Percentiles rank a stretch among this genome's conserved stretches.
Evolutionary conservation across 2,888 invertebrate species (phyloP).

Genomic region (Hermaeophaga mercurialis): DNA sequence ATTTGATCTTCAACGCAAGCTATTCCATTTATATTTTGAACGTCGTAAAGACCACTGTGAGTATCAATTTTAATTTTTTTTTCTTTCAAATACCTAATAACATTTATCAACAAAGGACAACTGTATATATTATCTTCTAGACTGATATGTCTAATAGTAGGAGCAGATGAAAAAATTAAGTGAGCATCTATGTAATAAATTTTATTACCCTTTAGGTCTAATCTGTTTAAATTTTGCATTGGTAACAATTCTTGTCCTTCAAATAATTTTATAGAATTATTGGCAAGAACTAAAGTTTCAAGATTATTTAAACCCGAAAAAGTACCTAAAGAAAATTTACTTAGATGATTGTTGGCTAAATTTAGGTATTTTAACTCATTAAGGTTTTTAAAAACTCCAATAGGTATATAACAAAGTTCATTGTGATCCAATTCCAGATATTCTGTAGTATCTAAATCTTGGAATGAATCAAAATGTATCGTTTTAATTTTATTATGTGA

Average conservation of each 20-base stretch:
- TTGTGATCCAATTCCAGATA: slow-evolving; percentile 49
- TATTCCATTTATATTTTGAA: slow-evolving; percentile 52
- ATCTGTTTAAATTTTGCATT: slow-evolving; percentile 41
- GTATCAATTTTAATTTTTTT: slow-evolving; percentile 44
- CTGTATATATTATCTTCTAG: slow-evolving; percentile 52
- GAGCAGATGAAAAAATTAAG: slow-evolving; percentile 44
- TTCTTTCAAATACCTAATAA: slow-evolving; percentile 47
- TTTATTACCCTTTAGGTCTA: slow-evolving; percentile 51
- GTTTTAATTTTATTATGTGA: slow-evolving; percentile 48
- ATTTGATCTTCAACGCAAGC: slow-evolving; percentile 47
- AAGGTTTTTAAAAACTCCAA: slow-evolving; percentile 48
- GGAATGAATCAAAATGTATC: slow-evolving; percentile 45
- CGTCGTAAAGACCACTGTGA: slow-evolving; percentile 43
- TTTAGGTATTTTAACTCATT: slow-evolving; percentile 45
- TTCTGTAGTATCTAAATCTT: slow-evolving; percentile 46
- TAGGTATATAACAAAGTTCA: slow-evolving; percentile 48
- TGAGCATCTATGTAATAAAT: slow-evolving; percentile 49
- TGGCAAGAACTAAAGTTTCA: slow-evolving; percentile 45
- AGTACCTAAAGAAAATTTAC: slow-evolving; percentile 45
- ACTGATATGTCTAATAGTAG: slow-evolving; percentile 45
- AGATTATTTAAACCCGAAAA: slow-evolving; percentile 51
- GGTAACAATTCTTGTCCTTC: slow-evolving; percentile 47
- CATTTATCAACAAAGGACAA: slow-evolving; percentile 45
- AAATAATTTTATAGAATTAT: slow-evolving; percentile 47
- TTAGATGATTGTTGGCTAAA: slow-evolving; percentile 49